phyloP scores from a whole-genome alignment of 2,797 vertebrate genomes.

The Sebastes variabilis region DNA sequence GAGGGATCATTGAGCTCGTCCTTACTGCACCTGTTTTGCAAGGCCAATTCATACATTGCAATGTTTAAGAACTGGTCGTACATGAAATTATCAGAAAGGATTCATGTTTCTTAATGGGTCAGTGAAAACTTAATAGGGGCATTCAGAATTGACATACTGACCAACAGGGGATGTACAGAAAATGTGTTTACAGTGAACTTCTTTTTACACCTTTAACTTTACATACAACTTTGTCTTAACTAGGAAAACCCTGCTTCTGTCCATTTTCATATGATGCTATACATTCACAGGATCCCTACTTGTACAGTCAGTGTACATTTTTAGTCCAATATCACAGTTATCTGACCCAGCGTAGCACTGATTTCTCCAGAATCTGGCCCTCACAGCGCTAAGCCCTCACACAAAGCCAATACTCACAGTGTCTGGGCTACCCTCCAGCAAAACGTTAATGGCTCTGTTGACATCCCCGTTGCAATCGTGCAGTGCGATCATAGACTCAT shows the following conservation, averaged over 20 bases:
- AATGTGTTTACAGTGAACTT: not conserved
- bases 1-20: not conserved
- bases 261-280: not conserved
- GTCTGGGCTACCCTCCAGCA: constrained; percentile 98
- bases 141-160: not conserved
- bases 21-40: not conserved
- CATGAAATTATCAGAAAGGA: not conserved
- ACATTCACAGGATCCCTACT: not conserved
- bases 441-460: constrained; percentile 98
- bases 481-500: constrained; percentile 98
- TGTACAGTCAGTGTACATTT: not conserved
- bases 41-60: not conserved
- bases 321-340: constrained; percentile 13
- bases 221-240: not conserved
- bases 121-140: not conserved
- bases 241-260: not conserved
- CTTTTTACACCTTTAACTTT: not conserved
- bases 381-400: constrained; percentile 26
- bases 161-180: not conserved
- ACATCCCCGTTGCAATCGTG: constrained; percentile 98
- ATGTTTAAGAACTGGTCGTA: not conserved
- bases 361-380: constrained; percentile 49
- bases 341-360: constrained; percentile 24
- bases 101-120: not conserved
- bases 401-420: constrained; percentile 85